Conservation (phyloP, 2,113 vertebrate genomes). For the Tringa solitaria region DNA sequence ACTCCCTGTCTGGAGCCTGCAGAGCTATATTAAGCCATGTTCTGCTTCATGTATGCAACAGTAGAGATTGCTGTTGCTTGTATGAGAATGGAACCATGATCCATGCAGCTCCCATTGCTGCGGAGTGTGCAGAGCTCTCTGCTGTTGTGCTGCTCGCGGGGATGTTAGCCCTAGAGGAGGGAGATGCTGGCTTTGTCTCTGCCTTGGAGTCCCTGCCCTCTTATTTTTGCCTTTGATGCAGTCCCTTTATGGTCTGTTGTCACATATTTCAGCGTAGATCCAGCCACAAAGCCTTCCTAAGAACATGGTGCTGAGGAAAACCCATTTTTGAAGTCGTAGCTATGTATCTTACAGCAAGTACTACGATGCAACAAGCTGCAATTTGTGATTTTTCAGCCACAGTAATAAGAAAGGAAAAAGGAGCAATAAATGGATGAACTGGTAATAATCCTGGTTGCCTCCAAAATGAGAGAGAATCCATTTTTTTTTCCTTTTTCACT, state of each 20-base stretch:
- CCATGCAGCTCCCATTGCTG: neutral
- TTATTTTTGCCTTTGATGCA: neutral
- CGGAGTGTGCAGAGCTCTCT: neutral
- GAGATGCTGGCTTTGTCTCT: neutral
- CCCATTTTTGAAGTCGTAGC: neutral
- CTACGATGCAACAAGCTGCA: neutral
- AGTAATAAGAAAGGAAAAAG: neutral
- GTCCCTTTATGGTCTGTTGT: neutral
- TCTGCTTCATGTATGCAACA: accelerated
- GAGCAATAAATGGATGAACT: neutral
- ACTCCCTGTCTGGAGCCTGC: neutral
- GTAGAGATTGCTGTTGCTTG: neutral
- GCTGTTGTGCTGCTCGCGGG: neutral
- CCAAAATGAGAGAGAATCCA: neutral
- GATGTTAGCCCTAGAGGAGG: neutral
- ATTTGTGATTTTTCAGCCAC: neutral
- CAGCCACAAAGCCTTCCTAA: neutral
- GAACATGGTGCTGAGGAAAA: neutral
- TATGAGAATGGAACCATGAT: neutral
- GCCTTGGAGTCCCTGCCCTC: neutral
- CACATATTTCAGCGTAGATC: neutral
- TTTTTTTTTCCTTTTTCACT: neutral
- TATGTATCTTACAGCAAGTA: neutral
- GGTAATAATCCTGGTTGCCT: neutral
- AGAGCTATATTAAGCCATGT: accelerated